A percentile compares a stretch with the other conserved stretches of the same genome.
These are phyloP conservation scores for Epizoanthus illoricatus DNA, from an alignment of 92 coral and sea anemone species.

Conservation along the genomic window DNA sequence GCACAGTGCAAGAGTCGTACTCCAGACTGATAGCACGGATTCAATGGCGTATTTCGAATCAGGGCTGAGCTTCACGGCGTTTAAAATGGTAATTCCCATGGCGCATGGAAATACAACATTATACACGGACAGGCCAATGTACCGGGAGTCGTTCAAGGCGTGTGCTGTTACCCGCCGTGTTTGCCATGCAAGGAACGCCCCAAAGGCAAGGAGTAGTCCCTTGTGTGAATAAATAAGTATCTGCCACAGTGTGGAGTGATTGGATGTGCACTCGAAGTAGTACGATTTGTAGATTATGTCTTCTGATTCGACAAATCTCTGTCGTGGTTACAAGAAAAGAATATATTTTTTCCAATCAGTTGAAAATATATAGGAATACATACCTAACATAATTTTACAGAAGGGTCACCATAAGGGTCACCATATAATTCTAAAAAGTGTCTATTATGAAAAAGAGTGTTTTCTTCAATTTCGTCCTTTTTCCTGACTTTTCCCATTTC, in stretches of 20 bases:
- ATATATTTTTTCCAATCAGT: too few relatives aligned
- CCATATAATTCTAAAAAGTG: too few relatives aligned
- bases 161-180: conserved; percentile 50
- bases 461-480: too few relatives aligned
- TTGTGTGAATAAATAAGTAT: conserved; percentile 55
- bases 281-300: conserved; percentile 50
- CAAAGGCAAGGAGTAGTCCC: conserved; percentile 60
- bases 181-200: conserved; percentile 66
- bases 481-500: too few relatives aligned
- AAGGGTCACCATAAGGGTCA: too few relatives aligned
- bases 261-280: conserved; percentile 43
- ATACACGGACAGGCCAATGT: conserved; percentile 60
- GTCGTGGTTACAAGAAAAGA: background rate
- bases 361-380: too few relatives aligned
- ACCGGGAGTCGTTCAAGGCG: conserved; percentile 60
- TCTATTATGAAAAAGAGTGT: too few relatives aligned
- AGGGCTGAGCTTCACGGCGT: conserved; percentile 49
- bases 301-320: conserved; percentile 43
- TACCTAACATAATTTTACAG: too few relatives aligned
- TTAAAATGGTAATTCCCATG: conserved; percentile 55
- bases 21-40: conserved; percentile 54
- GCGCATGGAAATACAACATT: conserved; percentile 65
- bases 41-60: conserved; percentile 44
- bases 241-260: conserved; percentile 46
- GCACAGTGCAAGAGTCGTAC: conserved; percentile 62